Conservation (phyloP, 2,888 invertebrate genomes). For the Drosophila affinis region DNA sequence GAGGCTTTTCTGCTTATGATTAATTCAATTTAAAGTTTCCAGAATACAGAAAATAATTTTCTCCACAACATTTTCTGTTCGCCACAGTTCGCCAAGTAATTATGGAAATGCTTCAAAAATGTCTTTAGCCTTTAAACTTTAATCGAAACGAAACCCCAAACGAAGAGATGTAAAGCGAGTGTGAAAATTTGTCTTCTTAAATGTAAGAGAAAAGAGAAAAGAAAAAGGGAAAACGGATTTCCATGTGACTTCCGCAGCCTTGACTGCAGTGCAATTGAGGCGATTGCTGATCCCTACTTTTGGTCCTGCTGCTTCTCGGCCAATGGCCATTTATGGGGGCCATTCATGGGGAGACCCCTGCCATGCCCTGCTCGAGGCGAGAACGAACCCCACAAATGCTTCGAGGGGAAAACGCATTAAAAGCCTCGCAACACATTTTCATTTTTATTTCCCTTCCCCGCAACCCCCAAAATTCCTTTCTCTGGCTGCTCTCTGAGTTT, state of each 20-base stretch:
- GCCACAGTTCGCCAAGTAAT: background rate
- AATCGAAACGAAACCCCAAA: background rate
- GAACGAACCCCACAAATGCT: slow-evolving; percentile 31
- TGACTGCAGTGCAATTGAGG: slow-evolving; percentile 30
- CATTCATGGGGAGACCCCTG: slow-evolving; percentile 10
- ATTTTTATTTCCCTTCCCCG: slow-evolving; percentile 37
- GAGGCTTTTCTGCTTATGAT: background rate
- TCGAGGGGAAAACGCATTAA: slow-evolving; percentile 63
- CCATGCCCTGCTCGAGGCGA: slow-evolving; percentile 29
- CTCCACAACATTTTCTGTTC: background rate
- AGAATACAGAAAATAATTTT: background rate
- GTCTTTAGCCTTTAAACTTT: background rate
- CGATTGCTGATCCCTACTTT: slow-evolving; percentile 25
- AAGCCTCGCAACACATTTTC: slow-evolving; percentile 66
- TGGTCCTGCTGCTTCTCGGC: slow-evolving; percentile 32
- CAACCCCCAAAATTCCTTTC: background rate
- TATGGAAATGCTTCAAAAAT: background rate
- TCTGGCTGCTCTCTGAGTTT: slow-evolving; percentile 4
- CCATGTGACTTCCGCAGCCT: slow-evolving; percentile 62
- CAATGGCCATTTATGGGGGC: slow-evolving; percentile 51
- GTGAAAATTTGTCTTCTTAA: slow-evolving; percentile 18
- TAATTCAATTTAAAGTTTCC: background rate
- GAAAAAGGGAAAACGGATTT: slow-evolving; percentile 63
- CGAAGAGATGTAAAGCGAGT: background rate
- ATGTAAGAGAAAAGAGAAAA: slow-evolving; percentile 52